Evolutionary conservation across 2,888 invertebrate genomes (phyloP), one percentile per base, ranked within the genome.

Genomic region (Plusia festucae): DNA sequence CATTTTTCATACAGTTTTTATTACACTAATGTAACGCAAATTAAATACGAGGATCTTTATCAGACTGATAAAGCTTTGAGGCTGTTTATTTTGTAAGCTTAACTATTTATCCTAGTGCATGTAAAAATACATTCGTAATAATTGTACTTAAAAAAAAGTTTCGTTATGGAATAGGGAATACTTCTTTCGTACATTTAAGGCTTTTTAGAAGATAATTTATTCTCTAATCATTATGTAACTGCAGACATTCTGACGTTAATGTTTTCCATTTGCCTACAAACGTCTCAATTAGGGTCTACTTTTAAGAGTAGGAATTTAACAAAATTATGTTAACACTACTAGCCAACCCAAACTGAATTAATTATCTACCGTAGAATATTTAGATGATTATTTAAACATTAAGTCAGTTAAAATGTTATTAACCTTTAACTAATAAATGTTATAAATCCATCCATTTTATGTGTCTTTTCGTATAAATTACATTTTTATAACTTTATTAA

Each of bases 401-500:
- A 18, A 49, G 18, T 18, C 11, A 49, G 20, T 20, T 49, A 49
- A 11, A 49, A 49, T 11, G 46, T 49, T 49, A 49, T 49, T 7
- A n/a, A 40, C 40, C 40, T 40, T 40, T n/a, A n/a, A 40, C n/a
- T n/a, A 30, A 15, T 40, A 40, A 40, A 40, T 40, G 40, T n/a
- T 40, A 55, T 46, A 52, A 16, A 22, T 51, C 11, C 24, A 15
- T 52, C 52, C 15, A 15, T n/a, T 51, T 52, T 24, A 24, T 52
- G 20, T 24, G n/a, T 13, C 1, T 15, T 16, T 70, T 53, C 16
- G 22, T 59, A 75, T 73, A 70, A 65, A 70, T 70, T 61, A 11
- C 20, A 34, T 15, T 34, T 61, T 73, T 53, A 61, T 75, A 59
- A 65, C 73, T 70, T 65, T 27, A 75, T 75, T 65, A 70, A 3